Evolutionary conservation across 1,140 invertebrate genomes (phyloP).

Genomic region (Brachionus asplanchnoidis): DNA sequence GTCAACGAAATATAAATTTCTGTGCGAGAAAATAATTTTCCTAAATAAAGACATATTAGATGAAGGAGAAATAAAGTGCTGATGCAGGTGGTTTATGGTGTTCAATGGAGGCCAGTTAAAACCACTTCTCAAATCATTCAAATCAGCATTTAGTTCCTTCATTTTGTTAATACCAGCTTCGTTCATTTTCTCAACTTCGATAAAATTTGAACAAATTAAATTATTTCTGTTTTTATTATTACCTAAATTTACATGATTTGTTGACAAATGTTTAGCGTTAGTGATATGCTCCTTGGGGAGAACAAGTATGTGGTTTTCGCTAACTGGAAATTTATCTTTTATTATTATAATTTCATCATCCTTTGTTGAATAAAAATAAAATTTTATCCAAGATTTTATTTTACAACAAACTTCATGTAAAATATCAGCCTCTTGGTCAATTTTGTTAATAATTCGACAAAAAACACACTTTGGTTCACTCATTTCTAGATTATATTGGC

Average conservation of each 20-base stretch:
- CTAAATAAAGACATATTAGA: background rate
- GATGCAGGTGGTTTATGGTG: slow-evolving; percentile 23
- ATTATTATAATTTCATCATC: slow-evolving; percentile 18
- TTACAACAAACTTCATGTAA: background rate
- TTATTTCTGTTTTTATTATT: background rate
- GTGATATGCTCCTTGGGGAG: background rate
- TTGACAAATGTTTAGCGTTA: slow-evolving; percentile 7
- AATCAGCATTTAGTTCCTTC: slow-evolving; percentile 18
- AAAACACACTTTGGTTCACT: slow-evolving; percentile 1
- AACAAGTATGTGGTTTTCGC: background rate
- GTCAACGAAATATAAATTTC: slow-evolving; percentile 17
- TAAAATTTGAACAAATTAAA: background rate
- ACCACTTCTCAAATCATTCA: background rate
- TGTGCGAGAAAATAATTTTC: background rate
- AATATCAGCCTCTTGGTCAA: background rate
- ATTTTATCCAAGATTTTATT: background rate
- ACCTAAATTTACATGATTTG: background rate
- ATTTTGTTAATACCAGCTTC: background rate
- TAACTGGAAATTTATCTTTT: slow-evolving; percentile 39
- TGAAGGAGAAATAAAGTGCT: slow-evolving; percentile 29
- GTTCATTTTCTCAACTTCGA: slow-evolving; percentile 36
- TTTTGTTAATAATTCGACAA: background rate
- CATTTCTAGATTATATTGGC: background rate
- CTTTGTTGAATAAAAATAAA: background rate
- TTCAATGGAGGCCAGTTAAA: slow-evolving; percentile 39